phyloP scores from a whole-genome alignment of 2,113 vertebrate genomes.

The Callopanchax toddi region DNA sequence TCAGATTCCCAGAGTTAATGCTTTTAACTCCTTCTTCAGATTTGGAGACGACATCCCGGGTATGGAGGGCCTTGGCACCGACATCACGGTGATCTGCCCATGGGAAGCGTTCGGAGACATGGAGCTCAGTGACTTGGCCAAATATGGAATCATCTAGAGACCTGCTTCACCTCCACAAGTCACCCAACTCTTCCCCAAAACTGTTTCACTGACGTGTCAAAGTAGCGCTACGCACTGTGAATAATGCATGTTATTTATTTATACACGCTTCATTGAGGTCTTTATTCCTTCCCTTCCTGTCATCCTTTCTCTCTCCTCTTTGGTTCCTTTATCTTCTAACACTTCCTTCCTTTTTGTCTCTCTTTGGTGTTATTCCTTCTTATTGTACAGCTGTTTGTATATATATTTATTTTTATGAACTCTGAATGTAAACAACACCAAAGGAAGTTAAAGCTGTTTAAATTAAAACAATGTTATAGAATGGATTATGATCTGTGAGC shows the following conservation, averaged over 20 bases:
- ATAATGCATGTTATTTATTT: constrained; percentile 1
- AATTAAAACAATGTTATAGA: too few relatives aligned
- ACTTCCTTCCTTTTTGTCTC: constrained; percentile 26
- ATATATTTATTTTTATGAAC: constrained; percentile 63
- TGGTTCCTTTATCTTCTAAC: constrained; percentile 10
- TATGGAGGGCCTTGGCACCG: constrained; percentile 94
- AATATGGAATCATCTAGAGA: constrained; percentile 85
- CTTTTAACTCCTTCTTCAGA: constrained; percentile 64
- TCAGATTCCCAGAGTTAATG: too few relatives aligned
- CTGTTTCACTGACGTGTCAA: constrained; percentile 3
- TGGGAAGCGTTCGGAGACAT: constrained; percentile 96
- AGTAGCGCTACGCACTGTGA: background rate
- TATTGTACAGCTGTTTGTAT: constrained; percentile 44
- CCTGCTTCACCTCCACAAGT: background rate
- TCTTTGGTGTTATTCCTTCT: constrained; percentile 36
- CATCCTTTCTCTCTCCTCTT: background rate
- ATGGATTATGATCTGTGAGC: too few relatives aligned
- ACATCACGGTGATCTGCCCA: constrained; percentile 94
- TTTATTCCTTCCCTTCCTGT: background rate
- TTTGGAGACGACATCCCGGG: constrained; percentile 96
- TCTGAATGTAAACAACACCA: constrained; percentile 8
- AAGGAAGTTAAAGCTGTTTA: background rate
- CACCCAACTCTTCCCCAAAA: background rate
- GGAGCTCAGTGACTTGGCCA: constrained; percentile 93
- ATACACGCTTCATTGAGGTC: constrained; percentile 25